Evolutionary conservation across 2,888 invertebrate genomes (phyloP).

Genomic region (Galerucella pusilla): DNA sequence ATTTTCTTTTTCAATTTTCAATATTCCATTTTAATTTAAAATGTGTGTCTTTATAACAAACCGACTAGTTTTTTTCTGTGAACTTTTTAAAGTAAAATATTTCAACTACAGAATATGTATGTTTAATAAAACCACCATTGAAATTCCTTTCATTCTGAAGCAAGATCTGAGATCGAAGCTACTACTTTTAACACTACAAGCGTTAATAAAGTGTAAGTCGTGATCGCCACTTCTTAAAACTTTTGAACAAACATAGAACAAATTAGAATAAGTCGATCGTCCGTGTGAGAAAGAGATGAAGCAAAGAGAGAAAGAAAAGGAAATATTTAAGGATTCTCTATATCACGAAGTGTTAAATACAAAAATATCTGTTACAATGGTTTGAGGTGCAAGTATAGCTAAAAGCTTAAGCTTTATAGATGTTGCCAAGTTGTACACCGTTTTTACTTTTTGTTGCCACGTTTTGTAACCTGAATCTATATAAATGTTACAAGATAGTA

Average conservation of each 20-base stretch:
- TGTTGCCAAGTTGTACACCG: slow-evolving; percentile 22
- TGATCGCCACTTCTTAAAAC: slow-evolving; percentile 37
- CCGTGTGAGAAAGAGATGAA: slow-evolving; percentile 40
- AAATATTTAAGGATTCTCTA: slow-evolving; percentile 20
- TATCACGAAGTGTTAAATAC: slow-evolving; percentile 39
- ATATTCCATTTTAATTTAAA: too few species aligned
- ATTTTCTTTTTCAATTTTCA: too few species aligned
- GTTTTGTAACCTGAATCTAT: too few species aligned
- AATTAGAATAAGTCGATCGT: slow-evolving; percentile 46
- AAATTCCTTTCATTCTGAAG: slow-evolving; percentile 28
- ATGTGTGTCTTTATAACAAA: too few species aligned
- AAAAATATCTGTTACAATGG: slow-evolving; percentile 36
- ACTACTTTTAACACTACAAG: slow-evolving; percentile 38
- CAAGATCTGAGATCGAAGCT: slow-evolving; percentile 28
- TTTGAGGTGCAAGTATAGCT: slow-evolving; percentile 36
- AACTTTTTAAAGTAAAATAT: background rate
- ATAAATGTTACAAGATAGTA: too few species aligned
- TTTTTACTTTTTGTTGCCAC: background rate
- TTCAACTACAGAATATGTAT: background rate
- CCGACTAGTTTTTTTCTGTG: too few species aligned
- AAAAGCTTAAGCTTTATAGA: slow-evolving; percentile 14
- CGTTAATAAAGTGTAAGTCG: slow-evolving; percentile 42
- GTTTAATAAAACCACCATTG: slow-evolving; percentile 2
- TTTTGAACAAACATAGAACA: slow-evolving; percentile 41
- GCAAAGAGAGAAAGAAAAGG: slow-evolving; percentile 27